Base-by-base conservation (phyloP, 2,797 vertebrate genomes). In the Crocidura indochinensis region DNA sequence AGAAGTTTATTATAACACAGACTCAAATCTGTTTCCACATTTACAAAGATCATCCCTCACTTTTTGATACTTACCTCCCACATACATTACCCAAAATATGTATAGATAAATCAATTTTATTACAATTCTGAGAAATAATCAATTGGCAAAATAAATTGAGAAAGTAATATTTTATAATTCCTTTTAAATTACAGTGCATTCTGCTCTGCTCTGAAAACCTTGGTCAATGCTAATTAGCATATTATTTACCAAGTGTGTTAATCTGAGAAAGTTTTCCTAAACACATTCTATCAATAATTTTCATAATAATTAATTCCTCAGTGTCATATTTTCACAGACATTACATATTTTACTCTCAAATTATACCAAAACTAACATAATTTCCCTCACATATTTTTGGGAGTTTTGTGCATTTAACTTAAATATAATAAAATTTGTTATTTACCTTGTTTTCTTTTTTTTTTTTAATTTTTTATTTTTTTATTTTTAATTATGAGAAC, bases 271-370 rank as follows among this genome's bases (percentile, higher is more conserved):
- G 71, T 20, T 83, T 62, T 77, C 64, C 10, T 93, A 67, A 60
- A 64, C 77, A 74, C 84, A 64, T 46, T 17, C 3, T 92, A 22
- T 51, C 77, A 72, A 84, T 84, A 82, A 79, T 64, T 94, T 62
- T 64, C 15, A 85, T 12, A 89, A 72, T 14, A 2, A 91, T 19
- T 82, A 9, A 5, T 20, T 56, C 6, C 78, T 31, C 56, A 44
- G 1, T 51, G 26, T 60, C 68, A 51, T 8, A 53, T 44, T 44
- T 80, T 51, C 26, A 27, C 15, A 19, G 8, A 12, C 47, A 38
- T 64, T 49, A 56, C 2, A 71, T 69, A 77, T 67, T 71, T 27
- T 27, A 65, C 10, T 65, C 3, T 65, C 64, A 65, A 65, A 65
- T 92, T 62, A 47, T 44, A 8, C 53, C 60, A 60, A 15, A 60